Evolutionary conservation across 2,888 invertebrate species (phyloP), one percentile per base, ranked within the genome.

Genomic region (Caenorhabditis afra): DNA sequence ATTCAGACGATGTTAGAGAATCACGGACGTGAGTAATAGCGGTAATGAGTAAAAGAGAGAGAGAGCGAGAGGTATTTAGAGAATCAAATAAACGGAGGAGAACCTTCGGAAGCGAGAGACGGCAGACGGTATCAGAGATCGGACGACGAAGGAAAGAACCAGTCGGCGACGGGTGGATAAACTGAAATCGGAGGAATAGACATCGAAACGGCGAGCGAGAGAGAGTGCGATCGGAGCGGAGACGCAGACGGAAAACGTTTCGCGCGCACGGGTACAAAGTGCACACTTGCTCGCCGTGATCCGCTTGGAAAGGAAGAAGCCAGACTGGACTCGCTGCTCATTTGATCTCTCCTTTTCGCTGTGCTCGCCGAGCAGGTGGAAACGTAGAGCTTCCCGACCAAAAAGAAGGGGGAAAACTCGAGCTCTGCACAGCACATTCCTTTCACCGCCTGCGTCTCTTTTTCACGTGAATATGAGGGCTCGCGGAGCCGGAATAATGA

Each of bases 101-200:
- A 71, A 8, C 14, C 22, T 8, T 22, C 12, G 22, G 67, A 67
- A 37, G 50, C 39, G 47, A 29, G 29, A 29, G 29, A 29, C 29
- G 29, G 23, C 37, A 58, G 61, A 64, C 65, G 29, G 53, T 62
- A 53, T 49, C 55, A 61, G 49, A 58, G 66, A 74, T 65, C 52
- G 65, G 58, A 52, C 58, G 37, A 8, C 11, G n/a, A 52, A 10
- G 41, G 45, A 59, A 66, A 37, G 59, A 74, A 65, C 37, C 58
- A 58, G 66, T 61, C 49, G 37, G 47, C n/a, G n/a, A n/a, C n/a
- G n/a, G n/a, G n/a, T n/a, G n/a, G 29, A 29, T 29, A 29, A 29
- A 29, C 29, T 29, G 29, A 29, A 29, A 29, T 29, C 29, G 29
- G 29, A 29, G 29, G 7, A 41, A 57, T 12, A 57, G 57, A 41